These are phyloP conservation scores for Natrix natrix DNA, from an alignment of 2,797 vertebrate genomes.

Conservation along the genomic window DNA sequence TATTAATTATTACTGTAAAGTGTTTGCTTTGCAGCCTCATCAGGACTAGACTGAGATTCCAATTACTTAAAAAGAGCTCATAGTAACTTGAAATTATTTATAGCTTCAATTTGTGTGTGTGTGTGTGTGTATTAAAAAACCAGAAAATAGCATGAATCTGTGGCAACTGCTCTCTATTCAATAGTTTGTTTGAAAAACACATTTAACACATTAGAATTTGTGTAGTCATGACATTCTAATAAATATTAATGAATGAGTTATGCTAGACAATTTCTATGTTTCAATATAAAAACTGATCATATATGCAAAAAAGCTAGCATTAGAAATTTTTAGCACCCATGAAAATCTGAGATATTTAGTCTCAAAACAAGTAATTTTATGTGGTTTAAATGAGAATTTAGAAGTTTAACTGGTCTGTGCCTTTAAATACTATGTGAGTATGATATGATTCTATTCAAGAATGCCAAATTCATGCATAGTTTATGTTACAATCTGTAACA, in stretches of 20 bases:
- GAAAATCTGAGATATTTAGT: constrained; percentile 41
- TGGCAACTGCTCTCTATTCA: constrained; percentile 15
- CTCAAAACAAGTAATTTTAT: constrained; percentile 46
- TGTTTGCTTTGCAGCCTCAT: constrained; percentile 27
- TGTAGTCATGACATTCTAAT: constrained; percentile 39
- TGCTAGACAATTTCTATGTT: constrained; percentile 10
- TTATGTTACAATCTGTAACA: constrained; percentile 52
- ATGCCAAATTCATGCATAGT: constrained; percentile 43
- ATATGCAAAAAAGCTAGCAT: constrained; percentile 2
- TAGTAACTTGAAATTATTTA: not conserved
- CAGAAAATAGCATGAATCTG: constrained; percentile 28
- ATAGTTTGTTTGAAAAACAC: not conserved
- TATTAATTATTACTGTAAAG: constrained; percentile 13
- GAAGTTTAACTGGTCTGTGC: constrained; percentile 26
- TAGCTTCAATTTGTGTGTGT: not conserved
- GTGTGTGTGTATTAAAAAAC: not conserved
- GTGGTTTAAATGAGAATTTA: constrained; percentile 27
- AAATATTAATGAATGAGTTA: constrained; percentile 28
- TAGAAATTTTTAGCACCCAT: constrained; percentile 50
- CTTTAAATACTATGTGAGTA: constrained; percentile 36
- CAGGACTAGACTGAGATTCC: constrained; percentile 18
- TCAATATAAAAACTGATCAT: not conserved
- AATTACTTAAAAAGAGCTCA: not conserved
- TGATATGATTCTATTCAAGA: constrained; percentile 40
- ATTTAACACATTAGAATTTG: constrained; percentile 26